phyloP scores from a whole-genome alignment of 2,888 invertebrate genomes.

The Clepsis dumicolana region DNA sequence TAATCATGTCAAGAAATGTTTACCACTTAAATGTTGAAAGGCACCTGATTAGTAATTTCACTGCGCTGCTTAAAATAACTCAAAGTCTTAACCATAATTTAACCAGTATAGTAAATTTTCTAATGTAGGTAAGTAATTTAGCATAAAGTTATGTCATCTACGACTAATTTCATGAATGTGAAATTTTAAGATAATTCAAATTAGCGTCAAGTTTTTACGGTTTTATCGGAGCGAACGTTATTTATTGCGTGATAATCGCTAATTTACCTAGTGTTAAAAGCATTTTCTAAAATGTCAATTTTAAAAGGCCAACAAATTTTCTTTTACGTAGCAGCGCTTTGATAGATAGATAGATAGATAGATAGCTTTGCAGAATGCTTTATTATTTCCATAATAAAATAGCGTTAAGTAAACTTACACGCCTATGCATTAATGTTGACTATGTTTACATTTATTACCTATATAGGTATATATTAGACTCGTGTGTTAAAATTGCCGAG shows the following conservation, averaged over 20 bases:
- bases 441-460: no score
- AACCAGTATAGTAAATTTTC: not conserved
- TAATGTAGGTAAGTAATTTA: not conserved
- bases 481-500: no score
- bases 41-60: conserved; percentile 2
- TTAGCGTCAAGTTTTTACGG: not conserved
- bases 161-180: not conserved
- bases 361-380: no score
- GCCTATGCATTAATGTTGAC: no score
- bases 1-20: conserved; percentile 23
- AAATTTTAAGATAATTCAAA: not conserved
- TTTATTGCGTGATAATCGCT: not conserved
- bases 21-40: conserved; percentile 9
- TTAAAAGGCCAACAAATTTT: no score
- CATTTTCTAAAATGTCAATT: no score
- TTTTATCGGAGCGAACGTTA: not conserved
- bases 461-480: no score
- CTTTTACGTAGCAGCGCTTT: no score
- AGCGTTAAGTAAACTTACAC: no score
- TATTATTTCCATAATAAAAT: no score
- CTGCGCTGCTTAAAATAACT: conserved; percentile 2
- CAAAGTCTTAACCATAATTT: not conserved
- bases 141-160: not conserved
- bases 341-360: no score
- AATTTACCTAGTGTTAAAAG: no score